Conservation (phyloP, 2,888 invertebrate genomes). For the Oligia latruncula region DNA sequence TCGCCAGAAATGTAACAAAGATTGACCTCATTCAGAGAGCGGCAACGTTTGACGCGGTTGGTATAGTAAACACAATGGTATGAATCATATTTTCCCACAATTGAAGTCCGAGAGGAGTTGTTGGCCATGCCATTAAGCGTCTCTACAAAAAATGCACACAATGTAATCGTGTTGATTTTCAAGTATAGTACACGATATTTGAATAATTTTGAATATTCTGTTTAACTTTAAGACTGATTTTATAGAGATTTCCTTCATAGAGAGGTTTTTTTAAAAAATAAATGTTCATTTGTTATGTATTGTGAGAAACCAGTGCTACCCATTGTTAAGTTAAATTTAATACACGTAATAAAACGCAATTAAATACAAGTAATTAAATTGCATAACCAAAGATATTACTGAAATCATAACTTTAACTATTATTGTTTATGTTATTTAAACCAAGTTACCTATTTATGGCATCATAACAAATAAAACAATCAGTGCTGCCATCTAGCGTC, state of each 20-base stretch:
- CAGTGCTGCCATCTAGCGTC: constrained; percentile 78
- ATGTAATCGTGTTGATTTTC: constrained; percentile 38
- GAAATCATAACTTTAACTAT: not conserved
- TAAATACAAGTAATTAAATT: not conserved
- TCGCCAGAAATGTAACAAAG: constrained; percentile 78
- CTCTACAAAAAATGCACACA: constrained; percentile 56
- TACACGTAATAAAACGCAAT: not conserved
- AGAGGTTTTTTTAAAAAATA: not conserved
- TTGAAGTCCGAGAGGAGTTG: constrained; percentile 67
- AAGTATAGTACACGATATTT: constrained; percentile 20
- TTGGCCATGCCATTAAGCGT: constrained; percentile 59
- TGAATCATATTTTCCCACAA: constrained; percentile 84
- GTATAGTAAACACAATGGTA: constrained; percentile 78
- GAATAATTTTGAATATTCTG: not conserved
- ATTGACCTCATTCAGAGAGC: constrained; percentile 81
- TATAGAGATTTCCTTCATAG: rapidly evolving
- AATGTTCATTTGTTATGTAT: not conserved
- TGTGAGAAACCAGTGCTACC: not conserved
- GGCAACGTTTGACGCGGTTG: constrained; percentile 77
- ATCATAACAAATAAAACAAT: not conserved
- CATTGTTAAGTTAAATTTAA: not conserved
- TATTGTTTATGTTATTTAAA: not conserved
- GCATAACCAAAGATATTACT: not conserved
- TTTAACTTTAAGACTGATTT: not conserved
- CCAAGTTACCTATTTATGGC: not conserved